Evolutionary conservation across 1,140 invertebrate species (phyloP), one percentile per base, ranked within the genome.

Genomic region (Trichonephila inaurata): DNA sequence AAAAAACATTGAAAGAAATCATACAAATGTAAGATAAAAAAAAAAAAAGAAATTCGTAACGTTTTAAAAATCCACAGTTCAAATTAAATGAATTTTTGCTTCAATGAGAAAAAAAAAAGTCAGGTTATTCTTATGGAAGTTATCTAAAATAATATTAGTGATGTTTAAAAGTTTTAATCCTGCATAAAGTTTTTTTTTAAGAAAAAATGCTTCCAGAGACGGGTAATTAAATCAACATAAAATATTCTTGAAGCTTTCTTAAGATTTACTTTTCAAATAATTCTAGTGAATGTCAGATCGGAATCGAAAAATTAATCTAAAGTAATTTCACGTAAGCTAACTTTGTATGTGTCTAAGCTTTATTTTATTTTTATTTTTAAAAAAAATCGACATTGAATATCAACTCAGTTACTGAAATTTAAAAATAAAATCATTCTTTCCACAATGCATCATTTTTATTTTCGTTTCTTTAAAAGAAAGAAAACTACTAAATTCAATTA

Each of bases 301-400:
- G 61, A 16, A 33, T 91, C 72, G 72, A 91, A 91, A 91, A 91
- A 91, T 62, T 82, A 91, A 91, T 91, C 77, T 91, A 60, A 91
- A 91, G 89, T 91, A 91, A 91, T 91, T 91, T 91, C 51, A n/a
- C 77, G 28, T 82, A 91, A 91, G 16, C 40, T 82, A 82, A 82
- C 44, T 82, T 61, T 3, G 72, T 77, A 33, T 62, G 51, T 62
- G 44, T 91, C 72, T 44, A 72, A 33, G 69, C 69, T 72, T 72
- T 72, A 40, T 6, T 33, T 64, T 19, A 19, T 19, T 72, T 28
- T 33, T 77, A 33, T 40, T 33, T 40, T 33, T 18, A 33, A 40
- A 77, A 77, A 77, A 77, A 28, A 60, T n/a, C 7, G n/a, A 77
- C 72, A 40, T 19, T 77, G 72, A 40, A 77, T 77, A 69, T 40